Percentiles rank a stretch among this genome's conserved stretches.
phyloP scores from a whole-genome alignment of 2,113 vertebrate genomes.

The Grantiella picta region DNA sequence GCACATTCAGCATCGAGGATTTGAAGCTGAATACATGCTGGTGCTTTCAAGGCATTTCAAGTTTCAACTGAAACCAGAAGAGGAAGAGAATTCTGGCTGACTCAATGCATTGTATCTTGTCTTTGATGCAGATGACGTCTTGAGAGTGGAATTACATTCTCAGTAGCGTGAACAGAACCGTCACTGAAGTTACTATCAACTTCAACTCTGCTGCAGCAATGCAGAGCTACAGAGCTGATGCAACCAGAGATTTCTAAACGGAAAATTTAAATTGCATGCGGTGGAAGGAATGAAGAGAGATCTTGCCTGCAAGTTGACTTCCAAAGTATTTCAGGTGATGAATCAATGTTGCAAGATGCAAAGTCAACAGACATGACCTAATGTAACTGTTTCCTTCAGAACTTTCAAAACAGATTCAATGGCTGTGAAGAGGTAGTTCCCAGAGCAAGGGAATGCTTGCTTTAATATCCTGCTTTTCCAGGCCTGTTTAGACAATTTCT shows the following conservation, averaged over 20 bases:
- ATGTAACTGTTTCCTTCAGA: slow-evolving; percentile 1
- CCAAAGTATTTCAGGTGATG: neutral
- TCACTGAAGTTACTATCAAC: neutral
- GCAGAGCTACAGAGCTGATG: neutral
- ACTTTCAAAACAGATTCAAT: slow-evolving; percentile 13
- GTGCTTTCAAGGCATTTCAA: neutral
- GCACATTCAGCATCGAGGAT: neutral
- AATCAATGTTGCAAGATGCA: neutral
- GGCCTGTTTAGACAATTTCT: neutral
- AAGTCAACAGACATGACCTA: slow-evolving; percentile 4
- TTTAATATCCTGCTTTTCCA: neutral
- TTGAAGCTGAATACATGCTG: neutral
- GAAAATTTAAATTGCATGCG: neutral
- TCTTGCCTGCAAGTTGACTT: neutral
- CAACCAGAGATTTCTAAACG: neutral
- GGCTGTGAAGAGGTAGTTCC: neutral
- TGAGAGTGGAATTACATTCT: neutral
- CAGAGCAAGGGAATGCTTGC: neutral
- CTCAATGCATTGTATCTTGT: neutral
- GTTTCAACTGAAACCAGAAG: neutral
- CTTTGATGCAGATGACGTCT: neutral
- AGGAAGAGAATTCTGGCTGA: neutral
- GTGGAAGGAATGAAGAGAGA: neutral
- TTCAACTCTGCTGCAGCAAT: neutral
- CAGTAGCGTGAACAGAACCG: neutral